Conservation (phyloP, 1,140 invertebrate species). For the Caenorhabditis briggsae region DNA sequence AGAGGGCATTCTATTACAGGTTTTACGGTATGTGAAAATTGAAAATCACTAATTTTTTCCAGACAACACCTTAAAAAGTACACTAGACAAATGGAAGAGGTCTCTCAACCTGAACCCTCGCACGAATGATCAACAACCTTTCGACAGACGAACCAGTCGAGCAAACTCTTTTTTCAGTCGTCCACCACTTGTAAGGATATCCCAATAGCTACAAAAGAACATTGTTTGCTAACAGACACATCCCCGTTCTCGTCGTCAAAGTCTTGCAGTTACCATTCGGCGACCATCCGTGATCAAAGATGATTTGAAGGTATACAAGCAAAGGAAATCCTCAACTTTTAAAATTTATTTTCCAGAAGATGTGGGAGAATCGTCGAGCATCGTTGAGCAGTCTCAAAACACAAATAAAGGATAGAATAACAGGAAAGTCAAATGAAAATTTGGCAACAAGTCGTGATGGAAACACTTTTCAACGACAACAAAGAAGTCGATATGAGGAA, state of each 20-base stretch:
- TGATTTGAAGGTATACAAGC: conserved; percentile 10
- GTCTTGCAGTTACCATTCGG: conserved; percentile 7
- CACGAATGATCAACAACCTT: neutral
- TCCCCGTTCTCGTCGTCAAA: conserved; percentile 20
- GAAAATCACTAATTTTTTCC: neutral
- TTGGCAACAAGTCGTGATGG: neutral
- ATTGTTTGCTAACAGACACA: neutral
- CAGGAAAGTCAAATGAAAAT: neutral
- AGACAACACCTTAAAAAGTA: neutral
- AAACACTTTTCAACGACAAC: no score
- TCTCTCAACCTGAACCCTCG: conserved; percentile 6
- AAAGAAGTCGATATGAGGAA: no score
- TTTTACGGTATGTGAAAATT: no score
- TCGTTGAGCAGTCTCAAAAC: conserved; percentile 24
- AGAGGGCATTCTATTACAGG: no score
- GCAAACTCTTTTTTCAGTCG: neutral
- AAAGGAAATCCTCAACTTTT: neutral
- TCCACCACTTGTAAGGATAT: conserved; percentile 4
- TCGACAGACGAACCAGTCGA: neutral
- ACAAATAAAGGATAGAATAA: conserved; percentile 25
- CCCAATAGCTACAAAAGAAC: no score
- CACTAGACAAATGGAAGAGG: conserved; percentile 4
- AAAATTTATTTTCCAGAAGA: conserved; percentile 9
- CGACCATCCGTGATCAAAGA: conserved; percentile 23
- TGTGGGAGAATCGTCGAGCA: conserved; percentile 14